Evolutionary conservation across 2,888 invertebrate genomes (phyloP), one percentile per base, ranked within the genome.

Genomic region (Dysmachus trigonus): DNA sequence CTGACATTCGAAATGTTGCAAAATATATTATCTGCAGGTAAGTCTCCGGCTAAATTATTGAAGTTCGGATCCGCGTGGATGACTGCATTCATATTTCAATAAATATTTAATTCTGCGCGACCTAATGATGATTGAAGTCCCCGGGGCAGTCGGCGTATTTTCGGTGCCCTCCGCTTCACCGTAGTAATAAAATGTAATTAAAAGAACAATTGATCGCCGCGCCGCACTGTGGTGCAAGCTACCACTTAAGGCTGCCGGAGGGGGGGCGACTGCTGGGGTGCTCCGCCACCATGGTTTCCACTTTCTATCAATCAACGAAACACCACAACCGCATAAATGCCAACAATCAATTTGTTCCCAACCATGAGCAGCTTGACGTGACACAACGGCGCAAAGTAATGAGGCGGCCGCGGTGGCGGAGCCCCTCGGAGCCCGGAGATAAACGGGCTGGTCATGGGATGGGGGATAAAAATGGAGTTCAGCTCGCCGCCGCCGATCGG

Each of bases 271-370:
- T 47, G 62, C 47, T 47, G 62, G 62, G 27, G 22, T 18, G 18
- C 62, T 18, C 62, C 62, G 62, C 62, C 62, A 62, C 62, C 27
- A 62, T 62, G 62, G 62, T 27, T 62, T 27, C 62, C 62, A 62
- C 62, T 62, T 62, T 62, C 62, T 62, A 62, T 62, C 62, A 62
- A 62, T 62, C 62, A 62, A 62, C 62, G 62, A 62, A 62, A 22
- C 62, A 62, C 62, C 27, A 62, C 62, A 62, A 62, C 62, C 62
- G 62, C 62, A 62, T 62, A 62, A 62, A 62, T 62, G 73, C 73
- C 73, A 73, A 35, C 73, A 73, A 73, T 73, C 73, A 73, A 73
- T 73, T 73, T 73, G 73, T 35, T 73, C 73, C 73, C 73, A 73
- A 73, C 31, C 73, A 73, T 73, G 62, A 62, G 62, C 62, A 62